Evolutionary conservation across 2,888 invertebrate species (phyloP).

Genomic region (Andrena bucephala): DNA sequence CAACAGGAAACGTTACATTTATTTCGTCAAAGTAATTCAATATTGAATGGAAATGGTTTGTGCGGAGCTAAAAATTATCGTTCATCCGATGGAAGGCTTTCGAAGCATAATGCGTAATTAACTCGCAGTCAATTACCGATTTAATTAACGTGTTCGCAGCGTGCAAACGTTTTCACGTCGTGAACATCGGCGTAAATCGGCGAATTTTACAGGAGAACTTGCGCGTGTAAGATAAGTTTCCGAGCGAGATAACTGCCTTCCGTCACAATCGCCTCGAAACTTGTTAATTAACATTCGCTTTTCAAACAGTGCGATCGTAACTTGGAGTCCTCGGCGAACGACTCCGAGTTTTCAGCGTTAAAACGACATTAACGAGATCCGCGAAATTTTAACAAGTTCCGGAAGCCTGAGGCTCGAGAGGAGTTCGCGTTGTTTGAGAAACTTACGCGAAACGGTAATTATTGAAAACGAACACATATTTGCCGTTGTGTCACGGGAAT

Average conservation of each 20-base stretch:
- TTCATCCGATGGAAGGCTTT: neutral
- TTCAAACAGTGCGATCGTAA: neutral
- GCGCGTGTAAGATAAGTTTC: slow-evolving; percentile 11
- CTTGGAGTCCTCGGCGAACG: neutral
- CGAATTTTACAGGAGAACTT: slow-evolving; percentile 25
- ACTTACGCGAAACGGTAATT: no score
- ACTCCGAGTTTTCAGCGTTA: neutral
- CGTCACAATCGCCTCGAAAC: slow-evolving; percentile 27
- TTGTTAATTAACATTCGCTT: slow-evolving; percentile 40
- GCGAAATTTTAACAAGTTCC: neutral
- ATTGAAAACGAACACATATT: no score
- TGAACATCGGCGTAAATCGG: slow-evolving; percentile 17
- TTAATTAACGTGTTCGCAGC: slow-evolving; percentile 12
- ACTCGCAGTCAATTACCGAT: slow-evolving; percentile 15
- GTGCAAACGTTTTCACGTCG: neutral
- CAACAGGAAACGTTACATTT: neutral
- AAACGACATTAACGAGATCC: slow-evolving; percentile 1
- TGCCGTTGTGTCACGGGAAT: no score
- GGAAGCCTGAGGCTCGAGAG: no score
- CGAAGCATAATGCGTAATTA: slow-evolving; percentile 6
- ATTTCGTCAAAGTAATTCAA: neutral
- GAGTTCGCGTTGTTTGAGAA: no score
- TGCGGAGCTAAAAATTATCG: neutral
- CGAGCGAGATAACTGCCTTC: slow-evolving; percentile 14
- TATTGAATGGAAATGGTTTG: neutral